Percentiles rank a stretch among this genome's conserved stretches.
phyloP scores from a whole-genome alignment of 2,113 vertebrate species.

The Rallus limicola region DNA sequence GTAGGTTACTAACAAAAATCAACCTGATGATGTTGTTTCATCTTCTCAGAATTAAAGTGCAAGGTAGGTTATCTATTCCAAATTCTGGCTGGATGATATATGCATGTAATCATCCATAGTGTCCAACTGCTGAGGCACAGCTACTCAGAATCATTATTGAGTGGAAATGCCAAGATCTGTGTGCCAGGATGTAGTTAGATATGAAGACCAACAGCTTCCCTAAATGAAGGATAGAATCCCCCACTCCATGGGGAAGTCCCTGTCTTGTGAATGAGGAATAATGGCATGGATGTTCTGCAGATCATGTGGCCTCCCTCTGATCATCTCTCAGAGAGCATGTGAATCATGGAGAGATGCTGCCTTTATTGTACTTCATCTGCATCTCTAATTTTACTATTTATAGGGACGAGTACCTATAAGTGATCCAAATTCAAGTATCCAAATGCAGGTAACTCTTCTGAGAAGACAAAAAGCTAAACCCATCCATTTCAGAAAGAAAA shows the following conservation, averaged over 20 bases:
- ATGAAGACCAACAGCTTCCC: background rate
- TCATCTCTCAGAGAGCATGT: background rate
- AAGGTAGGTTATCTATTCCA: background rate
- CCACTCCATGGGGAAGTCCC: background rate
- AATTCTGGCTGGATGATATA: background rate
- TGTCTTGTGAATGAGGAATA: background rate
- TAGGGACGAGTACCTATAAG: background rate
- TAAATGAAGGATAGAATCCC: background rate
- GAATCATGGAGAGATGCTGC: background rate
- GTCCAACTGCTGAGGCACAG: background rate
- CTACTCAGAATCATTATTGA: accelerated
- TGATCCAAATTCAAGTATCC: background rate
- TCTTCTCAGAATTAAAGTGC: background rate
- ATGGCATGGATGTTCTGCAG: background rate
- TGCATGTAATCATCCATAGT: background rate
- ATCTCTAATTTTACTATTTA: background rate
- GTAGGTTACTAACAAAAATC: background rate
- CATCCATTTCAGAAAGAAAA: background rate
- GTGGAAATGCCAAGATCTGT: background rate
- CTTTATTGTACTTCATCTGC: background rate
- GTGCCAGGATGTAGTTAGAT: background rate
- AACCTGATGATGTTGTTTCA: background rate
- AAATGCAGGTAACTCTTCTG: background rate
- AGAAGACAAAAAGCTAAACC: background rate
- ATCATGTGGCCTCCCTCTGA: background rate